Conservation (phyloP, 2,113 vertebrate species). For the Notothenia rossii region DNA sequence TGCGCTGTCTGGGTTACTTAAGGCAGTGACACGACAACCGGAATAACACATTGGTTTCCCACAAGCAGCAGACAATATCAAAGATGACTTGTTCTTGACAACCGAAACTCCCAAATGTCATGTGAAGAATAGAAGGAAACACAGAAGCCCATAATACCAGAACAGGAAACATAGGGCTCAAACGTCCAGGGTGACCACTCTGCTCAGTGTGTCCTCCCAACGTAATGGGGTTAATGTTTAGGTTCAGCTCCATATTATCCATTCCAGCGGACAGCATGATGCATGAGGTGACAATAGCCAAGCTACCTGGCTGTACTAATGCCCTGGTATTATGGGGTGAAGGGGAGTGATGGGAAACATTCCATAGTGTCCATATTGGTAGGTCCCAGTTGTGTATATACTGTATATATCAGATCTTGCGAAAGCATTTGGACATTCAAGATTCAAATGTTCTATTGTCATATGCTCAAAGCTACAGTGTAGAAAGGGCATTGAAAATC, state of each 20-base stretch:
- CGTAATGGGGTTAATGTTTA: background rate
- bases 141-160: constrained; percentile 14
- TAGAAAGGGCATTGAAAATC: too few relatives aligned
- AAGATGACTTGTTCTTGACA: constrained; percentile 63
- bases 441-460: too few relatives aligned
- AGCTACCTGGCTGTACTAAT: background rate
- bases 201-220: background rate
- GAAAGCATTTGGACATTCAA: background rate
- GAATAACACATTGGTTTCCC: constrained; percentile 39
- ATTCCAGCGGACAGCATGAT: background rate
- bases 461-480: too few relatives aligned
- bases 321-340: background rate
- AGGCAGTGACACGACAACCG: constrained; percentile 38
- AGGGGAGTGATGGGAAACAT: background rate
- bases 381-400: too few relatives aligned
- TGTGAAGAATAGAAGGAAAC: constrained; percentile 48
- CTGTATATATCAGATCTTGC: background rate
- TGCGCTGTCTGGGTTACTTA: constrained; percentile 57
- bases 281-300: background rate
- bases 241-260: background rate
- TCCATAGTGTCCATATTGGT: background rate
- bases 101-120: constrained; percentile 50
- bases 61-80: constrained; percentile 54
- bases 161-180: background rate
- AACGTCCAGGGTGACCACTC: background rate